phyloP scores from a whole-genome alignment of 2,888 invertebrate genomes.

The Platycheirus rosarum region DNA sequence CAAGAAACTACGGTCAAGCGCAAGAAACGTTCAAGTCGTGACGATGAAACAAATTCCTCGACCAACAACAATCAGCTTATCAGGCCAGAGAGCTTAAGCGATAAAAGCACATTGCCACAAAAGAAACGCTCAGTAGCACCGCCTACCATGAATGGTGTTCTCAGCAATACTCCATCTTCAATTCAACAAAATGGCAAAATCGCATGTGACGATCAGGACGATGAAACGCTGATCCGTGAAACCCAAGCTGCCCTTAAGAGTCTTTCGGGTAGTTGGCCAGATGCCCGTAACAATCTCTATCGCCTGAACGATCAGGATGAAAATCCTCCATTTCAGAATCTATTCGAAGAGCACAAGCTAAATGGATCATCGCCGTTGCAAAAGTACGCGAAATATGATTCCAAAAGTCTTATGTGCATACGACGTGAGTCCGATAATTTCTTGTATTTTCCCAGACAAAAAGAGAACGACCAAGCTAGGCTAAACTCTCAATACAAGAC shows the following conservation, averaged over 20 bases:
- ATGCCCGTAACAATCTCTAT: conserved; percentile 86
- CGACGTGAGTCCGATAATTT: conserved; percentile 85
- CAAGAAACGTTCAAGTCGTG: conserved; percentile 81
- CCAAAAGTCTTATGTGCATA: conserved; percentile 77
- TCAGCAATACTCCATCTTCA: conserved; percentile 56
- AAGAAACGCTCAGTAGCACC: conserved; percentile 79
- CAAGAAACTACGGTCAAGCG: conserved; percentile 81
- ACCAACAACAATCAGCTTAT: conserved; percentile 75
- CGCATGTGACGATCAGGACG: conserved; percentile 85
- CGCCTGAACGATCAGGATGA: conserved; percentile 89
- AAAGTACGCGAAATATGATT: conserved; percentile 79
- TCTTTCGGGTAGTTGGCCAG: conserved; percentile 93
- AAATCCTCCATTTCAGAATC: conserved; percentile 91
- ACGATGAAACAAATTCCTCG: conserved; percentile 78
- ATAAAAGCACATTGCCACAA: conserved; percentile 78
- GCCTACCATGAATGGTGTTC: conserved; percentile 65
- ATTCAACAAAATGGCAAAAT: conserved; percentile 71
- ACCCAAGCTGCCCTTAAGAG: conserved; percentile 94
- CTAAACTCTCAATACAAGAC: conserved; percentile 78
- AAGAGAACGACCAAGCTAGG: conserved; percentile 82
- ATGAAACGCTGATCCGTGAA: conserved; percentile 92
- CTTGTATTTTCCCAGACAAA: conserved; percentile 83
- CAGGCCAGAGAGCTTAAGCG: conserved; percentile 64
- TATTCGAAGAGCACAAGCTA: conserved; percentile 92
- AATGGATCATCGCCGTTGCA: conserved; percentile 69